Base-by-base conservation (phyloP, 2,113 vertebrate species). In the Gopherus evgoodei region DNA sequence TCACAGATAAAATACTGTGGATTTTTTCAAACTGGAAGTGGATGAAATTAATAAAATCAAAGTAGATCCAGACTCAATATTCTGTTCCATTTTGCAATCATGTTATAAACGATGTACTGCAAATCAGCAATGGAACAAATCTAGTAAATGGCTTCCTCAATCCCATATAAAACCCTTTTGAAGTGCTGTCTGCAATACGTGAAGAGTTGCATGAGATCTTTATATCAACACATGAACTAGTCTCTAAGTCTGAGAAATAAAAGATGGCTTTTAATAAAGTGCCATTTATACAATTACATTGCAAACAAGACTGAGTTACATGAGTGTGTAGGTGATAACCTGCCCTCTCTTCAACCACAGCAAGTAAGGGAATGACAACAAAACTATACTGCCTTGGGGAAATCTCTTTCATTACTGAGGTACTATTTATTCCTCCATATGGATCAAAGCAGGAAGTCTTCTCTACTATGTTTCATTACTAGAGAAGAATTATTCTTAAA, bases 231-330 rank as follows among this genome's bases (percentile, higher is more conserved):
- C 69, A 69, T 95, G 84, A 93, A 93, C 75, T 84, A 93, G 86
- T 22, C 82, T 91, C 94, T 93, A 90, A 96, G 82, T 91, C 83
- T 89, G 57, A 10, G 44, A 96, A 78, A 88, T 90, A 95, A 94
- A 69, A 96, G 87, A 86, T 86, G 94, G 89, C 47, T 95, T 97
- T 96, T 94, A 97, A 97, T 97, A 91, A 97, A 97, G 89, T 87
- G 85, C 59, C 93, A 78, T 96, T 95, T 97, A 95, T 95, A 90
- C 92, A 97, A 97, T 94, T 92, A 91, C 90, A 94, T 86, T 89
- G 93, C 85, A 97, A 97, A 97, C 91, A 95, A 95, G 89, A 89
- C 52, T 95, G 95, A 96, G 96, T 94, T 93, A 86, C 93, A 95
- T 3, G 9, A 52, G 62, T 88, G 83, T 94, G 90, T 5, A 38